phyloP scores from a whole-genome alignment of 1,140 invertebrate species.

The Macrostomum lignano region DNA sequence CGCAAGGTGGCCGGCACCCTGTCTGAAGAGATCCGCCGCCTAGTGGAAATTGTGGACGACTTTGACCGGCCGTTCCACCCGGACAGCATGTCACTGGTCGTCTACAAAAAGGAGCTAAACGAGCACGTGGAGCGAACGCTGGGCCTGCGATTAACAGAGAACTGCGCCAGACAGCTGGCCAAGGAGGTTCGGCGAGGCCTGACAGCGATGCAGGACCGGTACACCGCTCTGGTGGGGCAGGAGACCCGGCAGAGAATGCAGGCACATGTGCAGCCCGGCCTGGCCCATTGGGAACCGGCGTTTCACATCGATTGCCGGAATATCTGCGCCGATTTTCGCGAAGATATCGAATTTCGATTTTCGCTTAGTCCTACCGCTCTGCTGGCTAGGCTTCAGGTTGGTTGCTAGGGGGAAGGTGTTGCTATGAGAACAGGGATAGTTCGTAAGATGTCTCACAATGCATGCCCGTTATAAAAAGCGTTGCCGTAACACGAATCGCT shows the following conservation, averaged over 20 bases:
- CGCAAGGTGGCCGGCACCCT: conserved; percentile 59
- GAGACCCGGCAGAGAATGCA: no score
- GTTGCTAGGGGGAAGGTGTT: conserved; percentile 6
- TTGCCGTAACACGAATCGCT: no score
- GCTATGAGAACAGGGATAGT: no score
- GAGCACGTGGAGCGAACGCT: conserved; percentile 62
- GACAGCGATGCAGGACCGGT: no score
- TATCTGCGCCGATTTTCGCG: conserved; percentile 82
- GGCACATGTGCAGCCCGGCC: no score
- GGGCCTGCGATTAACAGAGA: conserved; percentile 38
- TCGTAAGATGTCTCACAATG: no score
- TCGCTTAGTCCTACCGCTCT: conserved; percentile 29
- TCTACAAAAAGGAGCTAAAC: conserved; percentile 81
- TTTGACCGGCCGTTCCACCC: conserved; percentile 68
- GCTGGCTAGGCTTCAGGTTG: neutral
- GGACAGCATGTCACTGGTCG: conserved; percentile 53
- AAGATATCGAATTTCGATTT: conserved; percentile 49
- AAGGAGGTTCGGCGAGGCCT: no score
- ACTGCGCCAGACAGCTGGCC: neutral
- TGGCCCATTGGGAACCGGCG: conserved; percentile 68
- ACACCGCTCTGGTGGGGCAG: no score
- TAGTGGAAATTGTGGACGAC: conserved; percentile 70
- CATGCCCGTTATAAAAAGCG: no score
- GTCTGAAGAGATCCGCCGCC: conserved; percentile 69
- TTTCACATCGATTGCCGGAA: conserved; percentile 87